Base-by-base conservation (phyloP, 2,113 vertebrate genomes). In the Ailuropoda melanoleuca region DNA sequence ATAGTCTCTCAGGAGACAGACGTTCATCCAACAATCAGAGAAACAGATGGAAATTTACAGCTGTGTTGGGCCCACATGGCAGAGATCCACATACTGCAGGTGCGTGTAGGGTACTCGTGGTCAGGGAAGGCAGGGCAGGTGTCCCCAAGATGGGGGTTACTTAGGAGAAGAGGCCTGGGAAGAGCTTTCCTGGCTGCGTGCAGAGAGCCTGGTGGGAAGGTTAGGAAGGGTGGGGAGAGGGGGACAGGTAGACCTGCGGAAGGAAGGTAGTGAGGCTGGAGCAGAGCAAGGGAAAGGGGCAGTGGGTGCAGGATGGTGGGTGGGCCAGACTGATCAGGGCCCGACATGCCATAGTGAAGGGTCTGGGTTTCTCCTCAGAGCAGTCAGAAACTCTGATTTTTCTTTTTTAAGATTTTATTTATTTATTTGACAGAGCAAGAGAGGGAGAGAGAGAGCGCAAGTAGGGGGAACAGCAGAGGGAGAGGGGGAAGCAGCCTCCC, bases 341-440 rank as follows among this genome's bases (percentile, higher is more conserved):
- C 31, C 17, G 14, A 11, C 1, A 17, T 7, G 1, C 75, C 17
- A 1, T 31, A 5, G 14, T 0, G 43, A 43, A 9, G 34, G 66
- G 39, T 29, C 93, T 19, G 11, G 23, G 39, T 31, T 82, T 90
- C 8, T 58, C 43, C 8, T 6, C 18, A 68, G 70, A 70, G 48
- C 39, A 72, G 37, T 15, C 1, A 3, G 37, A 68, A 88, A 19
- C 31, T 55, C 37, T 43, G n/a, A 77, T 56, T 31, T 34, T n/a
- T n/a, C n/a, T n/a, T 37, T 68, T 68, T 68, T 4, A 68, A 19
- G 17, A 68, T 68, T 68, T 68, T 68, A 37, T 21, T 68, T 34
- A 34, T 34, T 15, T 37, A 37, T 68, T 66, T 66, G 34, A 37
- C 34, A 37, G 17, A 68, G 66, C 17, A 10, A 68, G 34, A 15